Percentiles rank a stretch among this genome's conserved stretches.
phyloP scores from a whole-genome alignment of 2,797 vertebrate species.

The Pangasius mekongensis region DNA sequence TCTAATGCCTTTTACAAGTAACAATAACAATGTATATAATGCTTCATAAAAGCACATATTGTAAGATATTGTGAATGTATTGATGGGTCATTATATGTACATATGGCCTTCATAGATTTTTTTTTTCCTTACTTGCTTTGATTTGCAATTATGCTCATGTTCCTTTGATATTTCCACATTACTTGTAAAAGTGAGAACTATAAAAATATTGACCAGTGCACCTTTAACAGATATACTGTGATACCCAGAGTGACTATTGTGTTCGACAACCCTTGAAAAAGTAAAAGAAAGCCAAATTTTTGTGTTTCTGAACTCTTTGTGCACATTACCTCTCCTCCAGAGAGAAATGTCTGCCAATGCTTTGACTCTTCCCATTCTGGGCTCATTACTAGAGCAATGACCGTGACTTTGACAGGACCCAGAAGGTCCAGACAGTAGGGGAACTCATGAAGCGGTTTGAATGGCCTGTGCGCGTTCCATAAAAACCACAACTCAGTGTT shows the following conservation, averaged over 20 bases:
- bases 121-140: background rate
- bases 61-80: background rate
- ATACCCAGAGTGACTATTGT: constrained; percentile 14
- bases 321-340: constrained; percentile 21
- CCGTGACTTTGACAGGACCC: constrained; percentile 56
- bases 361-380: constrained; percentile 39
- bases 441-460: constrained; percentile 60
- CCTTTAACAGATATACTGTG: constrained; percentile 10
- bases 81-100: too few species aligned
- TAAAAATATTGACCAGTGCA: background rate
- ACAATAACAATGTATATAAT: background rate
- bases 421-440: constrained; percentile 61
- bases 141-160: background rate
- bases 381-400: constrained; percentile 55
- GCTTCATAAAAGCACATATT: background rate
- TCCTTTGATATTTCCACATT: background rate
- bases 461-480: constrained; percentile 49
- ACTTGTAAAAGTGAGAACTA: background rate
- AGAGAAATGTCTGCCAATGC: constrained; percentile 27
- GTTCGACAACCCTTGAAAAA: background rate
- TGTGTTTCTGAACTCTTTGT: constrained; percentile 17
- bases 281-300: background rate
- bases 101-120: background rate
- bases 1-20: background rate
- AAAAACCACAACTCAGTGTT: constrained; percentile 45